Evolutionary conservation across 1,140 invertebrate genomes (phyloP).

Genomic region (Drosophila insularis): DNA sequence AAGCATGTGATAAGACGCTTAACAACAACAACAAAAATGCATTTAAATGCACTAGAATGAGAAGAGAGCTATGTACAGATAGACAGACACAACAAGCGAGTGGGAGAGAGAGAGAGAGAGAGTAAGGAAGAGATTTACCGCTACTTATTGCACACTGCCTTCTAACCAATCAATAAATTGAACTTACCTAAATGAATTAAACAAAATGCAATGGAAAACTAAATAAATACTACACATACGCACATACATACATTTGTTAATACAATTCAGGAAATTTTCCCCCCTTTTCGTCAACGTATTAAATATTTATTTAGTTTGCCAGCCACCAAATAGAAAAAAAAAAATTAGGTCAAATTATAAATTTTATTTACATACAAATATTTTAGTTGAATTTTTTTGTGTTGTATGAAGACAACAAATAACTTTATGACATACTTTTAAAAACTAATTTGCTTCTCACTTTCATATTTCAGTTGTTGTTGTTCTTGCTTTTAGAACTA

Average conservation of each 20-base stretch:
- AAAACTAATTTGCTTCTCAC: background rate
- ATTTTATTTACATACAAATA: conserved; percentile 43
- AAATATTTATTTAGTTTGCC: conserved; percentile 55
- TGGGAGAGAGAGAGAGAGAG: conserved; percentile 14
- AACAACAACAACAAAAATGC: conserved; percentile 33
- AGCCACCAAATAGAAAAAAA: conserved; percentile 8
- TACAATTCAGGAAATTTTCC: background rate
- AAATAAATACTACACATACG: background rate
- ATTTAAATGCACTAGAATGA: conserved; percentile 22
- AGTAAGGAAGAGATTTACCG: conserved; percentile 20
- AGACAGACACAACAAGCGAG: no score
- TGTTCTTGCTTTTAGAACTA: conserved; percentile 23
- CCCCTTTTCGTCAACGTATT: conserved; percentile 34
- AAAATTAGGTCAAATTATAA: conserved; percentile 59
- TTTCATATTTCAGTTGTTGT: background rate
- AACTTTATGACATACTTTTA: conserved; percentile 54
- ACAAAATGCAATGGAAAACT: conserved; percentile 1
- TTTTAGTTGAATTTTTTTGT: conserved; percentile 46
- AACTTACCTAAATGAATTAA: background rate
- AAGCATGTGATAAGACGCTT: conserved; percentile 51
- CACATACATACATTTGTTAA: no score
- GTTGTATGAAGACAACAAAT: conserved; percentile 37
- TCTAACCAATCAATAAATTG: conserved; percentile 11
- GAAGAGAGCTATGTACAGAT: no score
- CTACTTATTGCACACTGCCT: conserved; percentile 15